A percentile compares a stretch with the other conserved stretches of the same genome.
Conservation (phyloP, 2,113 vertebrate genomes). For the Monarcha castaneiventris region DNA sequence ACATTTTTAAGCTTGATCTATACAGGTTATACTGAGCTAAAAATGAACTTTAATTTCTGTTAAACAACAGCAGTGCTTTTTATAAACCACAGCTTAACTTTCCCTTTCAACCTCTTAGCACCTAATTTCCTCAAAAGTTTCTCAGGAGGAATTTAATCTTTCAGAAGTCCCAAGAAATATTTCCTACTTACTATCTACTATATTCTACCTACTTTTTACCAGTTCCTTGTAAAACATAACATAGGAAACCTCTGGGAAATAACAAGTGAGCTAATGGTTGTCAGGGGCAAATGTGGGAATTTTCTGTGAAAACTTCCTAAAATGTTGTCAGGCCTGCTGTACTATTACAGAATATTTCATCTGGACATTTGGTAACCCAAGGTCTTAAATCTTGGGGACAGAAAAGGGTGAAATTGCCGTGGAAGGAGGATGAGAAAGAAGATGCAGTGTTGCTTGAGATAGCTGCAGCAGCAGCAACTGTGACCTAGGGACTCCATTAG, state of each 20-base stretch:
- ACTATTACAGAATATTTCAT: neutral
- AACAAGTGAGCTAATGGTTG: slow-evolving; percentile 29
- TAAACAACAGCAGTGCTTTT: neutral
- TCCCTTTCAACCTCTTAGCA: slow-evolving; percentile 30
- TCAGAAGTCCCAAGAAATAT: slow-evolving; percentile 32
- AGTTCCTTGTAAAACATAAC: slow-evolving; percentile 22
- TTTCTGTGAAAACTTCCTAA: slow-evolving; percentile 34
- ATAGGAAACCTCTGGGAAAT: slow-evolving; percentile 41
- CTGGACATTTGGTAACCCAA: neutral
- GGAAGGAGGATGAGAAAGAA: neutral
- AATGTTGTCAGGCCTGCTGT: neutral
- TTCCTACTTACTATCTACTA: neutral
- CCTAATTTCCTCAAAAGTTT: slow-evolving; percentile 14
- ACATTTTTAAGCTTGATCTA: neutral
- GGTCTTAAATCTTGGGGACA: neutral
- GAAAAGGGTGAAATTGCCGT: neutral
- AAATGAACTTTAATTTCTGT: neutral
- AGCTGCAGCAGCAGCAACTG: neutral
- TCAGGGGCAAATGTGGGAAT: slow-evolving; percentile 21
- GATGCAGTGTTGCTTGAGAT: neutral
- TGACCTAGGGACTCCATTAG: neutral
- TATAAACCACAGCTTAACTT: slow-evolving; percentile 10
- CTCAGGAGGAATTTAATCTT: slow-evolving; percentile 19
- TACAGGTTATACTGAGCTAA: neutral
- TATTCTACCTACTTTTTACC: neutral